Percentiles rank a stretch among this genome's conserved stretches.
These are phyloP conservation scores for Naja naja DNA, from an alignment of 2,113 vertebrate genomes.

Conservation along the genomic window DNA sequence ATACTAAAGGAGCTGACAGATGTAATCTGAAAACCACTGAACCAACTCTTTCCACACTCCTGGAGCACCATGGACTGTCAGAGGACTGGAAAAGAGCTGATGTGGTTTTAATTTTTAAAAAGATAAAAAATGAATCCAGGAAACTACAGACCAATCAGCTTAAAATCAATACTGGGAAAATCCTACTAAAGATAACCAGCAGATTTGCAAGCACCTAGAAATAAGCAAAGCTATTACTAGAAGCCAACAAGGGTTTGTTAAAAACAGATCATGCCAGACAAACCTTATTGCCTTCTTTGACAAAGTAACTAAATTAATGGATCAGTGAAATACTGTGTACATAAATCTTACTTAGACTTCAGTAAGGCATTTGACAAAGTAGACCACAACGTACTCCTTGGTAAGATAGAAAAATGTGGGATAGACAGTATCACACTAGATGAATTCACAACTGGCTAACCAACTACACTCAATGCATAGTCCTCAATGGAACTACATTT, in stretches of 20 bases:
- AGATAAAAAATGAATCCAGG: not conserved
- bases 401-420: not conserved
- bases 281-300: not conserved
- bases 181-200: not conserved
- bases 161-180: not conserved
- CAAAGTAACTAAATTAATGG: not conserved
- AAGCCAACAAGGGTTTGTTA: not conserved
- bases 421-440: not conserved
- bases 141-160: not conserved
- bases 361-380: not conserved
- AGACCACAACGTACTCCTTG: not conserved
- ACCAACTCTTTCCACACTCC: not conserved
- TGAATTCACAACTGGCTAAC: not conserved
- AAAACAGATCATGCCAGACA: not conserved
- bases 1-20: not conserved
- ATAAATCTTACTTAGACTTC: not conserved
- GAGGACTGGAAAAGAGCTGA: not conserved
- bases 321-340: not conserved
- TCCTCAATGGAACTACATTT: too few relatives aligned
- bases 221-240: not conserved
- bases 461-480: too few relatives aligned
- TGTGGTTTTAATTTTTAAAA: not conserved
- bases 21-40: not conserved
- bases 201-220: not conserved
- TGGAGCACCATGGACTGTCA: not conserved